Percentiles rank a stretch among this genome's conserved stretches.
Evolutionary conservation across 2,888 invertebrate species (phyloP).

Genomic region (Watsonalla binaria): DNA sequence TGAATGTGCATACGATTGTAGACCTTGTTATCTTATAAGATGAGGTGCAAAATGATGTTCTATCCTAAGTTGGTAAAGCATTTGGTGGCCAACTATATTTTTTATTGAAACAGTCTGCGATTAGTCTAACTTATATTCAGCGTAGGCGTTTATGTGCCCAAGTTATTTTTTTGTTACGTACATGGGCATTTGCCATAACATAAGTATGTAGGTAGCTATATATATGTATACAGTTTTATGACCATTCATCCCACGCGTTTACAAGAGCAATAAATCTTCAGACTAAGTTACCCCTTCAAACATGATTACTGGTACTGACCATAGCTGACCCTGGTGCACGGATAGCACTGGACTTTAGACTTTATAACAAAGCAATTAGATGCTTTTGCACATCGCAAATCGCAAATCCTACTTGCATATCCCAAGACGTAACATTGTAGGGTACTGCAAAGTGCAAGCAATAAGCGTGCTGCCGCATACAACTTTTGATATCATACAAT

Average conservation of each 20-base stretch:
- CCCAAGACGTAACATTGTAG: conserved; percentile 50
- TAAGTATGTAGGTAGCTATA: too few relatives aligned
- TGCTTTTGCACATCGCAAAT: conserved; percentile 28
- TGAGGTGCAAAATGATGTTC: too few relatives aligned
- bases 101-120: too few relatives aligned
- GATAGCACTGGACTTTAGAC: conserved; percentile 20
- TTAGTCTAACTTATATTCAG: too few relatives aligned
- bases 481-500: too few relatives aligned
- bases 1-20: too few relatives aligned
- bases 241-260: not conserved
- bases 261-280: not conserved
- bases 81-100: too few relatives aligned
- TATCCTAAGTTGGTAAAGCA: too few relatives aligned
- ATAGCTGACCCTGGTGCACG: conserved; percentile 10
- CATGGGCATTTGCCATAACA: too few relatives aligned
- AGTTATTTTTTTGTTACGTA: too few relatives aligned
- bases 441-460: conserved; percentile 20
- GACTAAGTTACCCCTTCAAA: not conserved
- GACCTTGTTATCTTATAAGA: too few relatives aligned
- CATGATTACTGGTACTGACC: conserved; percentile 21
- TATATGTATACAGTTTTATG: not conserved
- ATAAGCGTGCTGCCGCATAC: conserved; percentile 16
- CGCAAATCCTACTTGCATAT: conserved; percentile 47
- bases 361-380: conserved; percentile 33
- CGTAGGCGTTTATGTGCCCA: too few relatives aligned